These are phyloP conservation scores for Coelogynopora nodosa DNA, from an alignment of 2,888 invertebrate species.

Conservation along the genomic window DNA sequence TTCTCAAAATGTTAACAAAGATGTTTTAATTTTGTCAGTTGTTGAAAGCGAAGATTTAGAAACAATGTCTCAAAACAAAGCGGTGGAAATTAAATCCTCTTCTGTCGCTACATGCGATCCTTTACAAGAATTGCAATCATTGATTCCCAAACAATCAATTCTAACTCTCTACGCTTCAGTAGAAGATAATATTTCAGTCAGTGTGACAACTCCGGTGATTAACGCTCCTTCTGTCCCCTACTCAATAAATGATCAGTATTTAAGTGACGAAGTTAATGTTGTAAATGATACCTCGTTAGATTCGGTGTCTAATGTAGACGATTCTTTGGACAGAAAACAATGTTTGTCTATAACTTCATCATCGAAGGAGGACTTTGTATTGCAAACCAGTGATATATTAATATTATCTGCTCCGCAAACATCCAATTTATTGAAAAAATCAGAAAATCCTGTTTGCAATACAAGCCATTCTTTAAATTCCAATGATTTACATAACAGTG, in stretches of 20 bases:
- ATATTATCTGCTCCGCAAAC: neutral
- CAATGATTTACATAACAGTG: neutral
- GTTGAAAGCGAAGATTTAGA: too few species aligned
- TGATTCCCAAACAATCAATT: neutral
- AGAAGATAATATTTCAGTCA: neutral
- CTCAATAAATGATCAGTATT: neutral
- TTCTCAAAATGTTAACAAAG: too few species aligned
- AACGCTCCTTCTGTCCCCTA: neutral
- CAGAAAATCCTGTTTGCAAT: neutral
- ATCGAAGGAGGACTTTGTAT: neutral
- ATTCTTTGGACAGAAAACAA: neutral
- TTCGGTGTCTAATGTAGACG: neutral
- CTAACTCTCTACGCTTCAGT: neutral
- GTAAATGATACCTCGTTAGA: neutral
- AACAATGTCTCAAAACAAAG: neutral
- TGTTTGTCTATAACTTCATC: neutral
- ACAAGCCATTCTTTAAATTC: too few species aligned
- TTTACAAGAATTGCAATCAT: neutral
- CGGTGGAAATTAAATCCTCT: neutral
- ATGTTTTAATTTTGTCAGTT: too few species aligned
- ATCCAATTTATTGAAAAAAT: neutral
- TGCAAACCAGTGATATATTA: neutral
- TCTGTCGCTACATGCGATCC: neutral
- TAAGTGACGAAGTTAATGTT: too few species aligned
- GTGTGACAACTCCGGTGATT: neutral